Evolutionary conservation across 2,888 invertebrate genomes (phyloP).

Genomic region (Gymnocheta viridis): DNA sequence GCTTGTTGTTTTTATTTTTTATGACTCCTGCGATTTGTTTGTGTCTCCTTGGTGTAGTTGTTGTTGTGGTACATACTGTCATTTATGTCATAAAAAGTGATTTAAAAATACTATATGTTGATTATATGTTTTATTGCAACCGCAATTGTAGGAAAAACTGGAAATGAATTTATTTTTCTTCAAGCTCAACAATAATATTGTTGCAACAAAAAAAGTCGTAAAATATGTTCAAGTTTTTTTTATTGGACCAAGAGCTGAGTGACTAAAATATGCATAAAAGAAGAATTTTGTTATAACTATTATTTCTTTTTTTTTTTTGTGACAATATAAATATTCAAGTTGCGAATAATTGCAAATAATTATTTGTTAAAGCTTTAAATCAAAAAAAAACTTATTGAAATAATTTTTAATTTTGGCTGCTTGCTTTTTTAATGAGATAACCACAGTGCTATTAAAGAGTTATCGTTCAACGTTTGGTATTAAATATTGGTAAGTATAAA

Average conservation of each 20-base stretch:
- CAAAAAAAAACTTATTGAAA: no score
- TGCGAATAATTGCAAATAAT: not conserved
- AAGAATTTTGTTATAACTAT: not conserved
- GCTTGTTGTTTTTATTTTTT: slow-evolving; percentile 31
- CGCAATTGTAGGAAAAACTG: slow-evolving; percentile 36
- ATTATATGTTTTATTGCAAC: slow-evolving; percentile 43
- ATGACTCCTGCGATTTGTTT: slow-evolving; percentile 48
- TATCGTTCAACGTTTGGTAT: no score
- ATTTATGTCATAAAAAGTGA: slow-evolving; percentile 59
- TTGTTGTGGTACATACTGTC: slow-evolving; percentile 2
- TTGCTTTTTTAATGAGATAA: no score
- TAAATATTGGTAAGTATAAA: no score
- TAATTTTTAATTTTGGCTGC: not conserved
- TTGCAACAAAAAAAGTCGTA: slow-evolving; percentile 27
- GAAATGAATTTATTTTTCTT: not conserved
- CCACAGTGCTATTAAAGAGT: no score
- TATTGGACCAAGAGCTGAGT: not conserved
- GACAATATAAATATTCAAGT: not conserved
- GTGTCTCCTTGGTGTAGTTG: not conserved
- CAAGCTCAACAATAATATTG: not conserved
- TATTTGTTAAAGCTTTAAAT: no score
- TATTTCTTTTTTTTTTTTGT: not conserved
- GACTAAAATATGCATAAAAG: slow-evolving; percentile 13
- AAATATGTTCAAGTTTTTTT: slow-evolving; percentile 3
- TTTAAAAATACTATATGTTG: slow-evolving; percentile 41